Base-by-base conservation (phyloP, 2,113 vertebrate species). In the Halcyon malimbica region DNA sequence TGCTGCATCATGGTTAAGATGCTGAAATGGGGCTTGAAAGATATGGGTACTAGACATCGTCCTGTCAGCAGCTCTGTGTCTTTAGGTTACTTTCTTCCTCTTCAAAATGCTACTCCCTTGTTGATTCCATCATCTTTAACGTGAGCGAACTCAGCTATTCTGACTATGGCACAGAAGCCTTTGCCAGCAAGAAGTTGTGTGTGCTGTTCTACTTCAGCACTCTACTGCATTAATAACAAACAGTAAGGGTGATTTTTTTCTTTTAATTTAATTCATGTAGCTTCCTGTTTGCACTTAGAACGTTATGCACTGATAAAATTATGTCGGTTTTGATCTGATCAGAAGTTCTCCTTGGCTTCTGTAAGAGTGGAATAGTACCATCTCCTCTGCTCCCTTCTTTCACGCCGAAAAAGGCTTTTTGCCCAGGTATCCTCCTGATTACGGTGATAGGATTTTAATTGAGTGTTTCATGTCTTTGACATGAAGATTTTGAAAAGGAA, bases 261-360 rank as follows among this genome's bases (percentile, higher is more conserved):
- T 42, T 93, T 92, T 60, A 69, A 87, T 87, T 91, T 44, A 68
- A 60, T 89, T 94, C 8, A 4, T 50, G 6, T 54, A 44, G 54
- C 74, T 95, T 87, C 69, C 89, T 87, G 41, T 42, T 95, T 84
- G 73, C 35, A 84, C 80, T 79, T 41, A 76, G 83, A 91, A 57
- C 50, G 31, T 37, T 71, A 31, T 37, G 18, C 67, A 19, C 73
- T 73, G 77, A 35, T 89, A 62, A 82, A 82, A 87, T 82, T 64
- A 64, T 14, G 42, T n/a, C 60, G 70, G 31, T 86, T 95, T 93
- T 92, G 60, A 73, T 83, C 65, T 65, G 48, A 46, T 3, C 28
- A 83, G 77, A 92, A 83, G 51, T 71, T 90, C 35, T 85, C 17
- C 41, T 85, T 89, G 57, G 8, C 62, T 95, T 77, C 62, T 42